Evolutionary conservation across 2,113 vertebrate genomes (phyloP).

Genomic region (Amazona vittata): DNA sequence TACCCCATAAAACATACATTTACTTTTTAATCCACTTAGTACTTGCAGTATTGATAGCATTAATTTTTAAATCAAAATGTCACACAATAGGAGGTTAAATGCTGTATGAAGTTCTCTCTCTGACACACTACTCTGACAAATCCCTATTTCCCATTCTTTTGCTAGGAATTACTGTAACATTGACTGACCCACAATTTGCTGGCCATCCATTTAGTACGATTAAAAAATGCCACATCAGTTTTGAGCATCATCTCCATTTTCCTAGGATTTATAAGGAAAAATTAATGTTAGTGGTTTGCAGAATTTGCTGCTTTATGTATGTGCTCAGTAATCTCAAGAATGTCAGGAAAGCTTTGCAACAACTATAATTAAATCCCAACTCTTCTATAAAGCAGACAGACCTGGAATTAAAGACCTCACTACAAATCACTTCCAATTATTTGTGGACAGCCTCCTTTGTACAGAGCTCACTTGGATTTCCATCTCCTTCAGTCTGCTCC

Average conservation of each 20-base stretch:
- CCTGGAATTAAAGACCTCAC: background rate
- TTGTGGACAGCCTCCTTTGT: background rate
- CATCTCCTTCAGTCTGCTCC: background rate
- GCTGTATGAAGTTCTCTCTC: background rate
- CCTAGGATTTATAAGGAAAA: background rate
- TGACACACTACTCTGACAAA: background rate
- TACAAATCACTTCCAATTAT: conserved; percentile 11
- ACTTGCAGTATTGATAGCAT: background rate
- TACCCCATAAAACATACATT: background rate
- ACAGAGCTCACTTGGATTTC: background rate
- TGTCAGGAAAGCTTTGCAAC: background rate
- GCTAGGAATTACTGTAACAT: background rate
- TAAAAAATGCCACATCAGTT: background rate
- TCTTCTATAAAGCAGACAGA: background rate
- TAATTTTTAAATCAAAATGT: conserved; percentile 7
- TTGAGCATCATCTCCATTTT: background rate
- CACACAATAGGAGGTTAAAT: background rate
- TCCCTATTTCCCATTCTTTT: background rate
- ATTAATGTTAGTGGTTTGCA: background rate
- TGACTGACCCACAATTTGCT: background rate
- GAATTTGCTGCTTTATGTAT: background rate
- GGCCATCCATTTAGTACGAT: background rate
- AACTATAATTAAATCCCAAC: conserved; percentile 15
- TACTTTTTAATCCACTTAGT: conserved; percentile 16
- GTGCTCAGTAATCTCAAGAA: background rate